Percentiles rank a stretch among this genome's conserved stretches.
phyloP scores from a whole-genome alignment of 2,888 invertebrate genomes.

The Drosophila atripex region DNA sequence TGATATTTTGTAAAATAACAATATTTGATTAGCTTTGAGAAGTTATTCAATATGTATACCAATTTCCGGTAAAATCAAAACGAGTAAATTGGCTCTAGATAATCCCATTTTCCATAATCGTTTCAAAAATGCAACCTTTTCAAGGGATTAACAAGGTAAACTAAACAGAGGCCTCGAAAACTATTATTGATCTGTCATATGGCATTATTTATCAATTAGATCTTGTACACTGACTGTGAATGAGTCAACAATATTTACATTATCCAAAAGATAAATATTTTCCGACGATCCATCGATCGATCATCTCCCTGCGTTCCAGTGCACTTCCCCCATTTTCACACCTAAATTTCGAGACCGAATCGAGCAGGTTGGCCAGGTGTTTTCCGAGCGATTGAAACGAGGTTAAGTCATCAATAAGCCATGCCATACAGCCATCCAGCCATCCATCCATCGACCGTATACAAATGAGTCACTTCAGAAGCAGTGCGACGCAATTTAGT shows the following conservation, averaged over 20 bases:
- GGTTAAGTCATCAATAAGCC: conserved; percentile 76
- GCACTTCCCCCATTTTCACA: conserved; percentile 64
- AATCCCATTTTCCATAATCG: neutral
- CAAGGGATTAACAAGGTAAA: conserved; percentile 3
- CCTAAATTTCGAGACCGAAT: conserved; percentile 37
- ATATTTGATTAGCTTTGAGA: neutral
- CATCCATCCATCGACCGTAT: conserved; percentile 54
- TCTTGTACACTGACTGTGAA: conserved; percentile 33
- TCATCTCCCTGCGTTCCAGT: conserved; percentile 46
- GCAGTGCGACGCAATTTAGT: conserved; percentile 57
- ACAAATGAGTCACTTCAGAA: conserved; percentile 64
- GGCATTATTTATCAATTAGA: conserved; percentile 65
- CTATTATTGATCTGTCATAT: conserved; percentile 47
- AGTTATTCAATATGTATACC: neutral
- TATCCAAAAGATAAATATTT: conserved; percentile 49
- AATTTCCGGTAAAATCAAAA: conserved; percentile 4
- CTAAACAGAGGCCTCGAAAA: conserved; percentile 15
- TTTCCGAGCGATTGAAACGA: conserved; percentile 54
- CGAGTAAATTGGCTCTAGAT: neutral
- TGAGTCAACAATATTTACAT: conserved; percentile 43
- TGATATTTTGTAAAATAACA: neutral
- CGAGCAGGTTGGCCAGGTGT: conserved; percentile 62
- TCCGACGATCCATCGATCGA: conserved; percentile 51
- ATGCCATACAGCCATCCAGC: conserved; percentile 49
- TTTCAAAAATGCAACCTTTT: conserved; percentile 6